Base-by-base conservation (phyloP, 2,888 invertebrate species). In the Diabrotica balteata region DNA sequence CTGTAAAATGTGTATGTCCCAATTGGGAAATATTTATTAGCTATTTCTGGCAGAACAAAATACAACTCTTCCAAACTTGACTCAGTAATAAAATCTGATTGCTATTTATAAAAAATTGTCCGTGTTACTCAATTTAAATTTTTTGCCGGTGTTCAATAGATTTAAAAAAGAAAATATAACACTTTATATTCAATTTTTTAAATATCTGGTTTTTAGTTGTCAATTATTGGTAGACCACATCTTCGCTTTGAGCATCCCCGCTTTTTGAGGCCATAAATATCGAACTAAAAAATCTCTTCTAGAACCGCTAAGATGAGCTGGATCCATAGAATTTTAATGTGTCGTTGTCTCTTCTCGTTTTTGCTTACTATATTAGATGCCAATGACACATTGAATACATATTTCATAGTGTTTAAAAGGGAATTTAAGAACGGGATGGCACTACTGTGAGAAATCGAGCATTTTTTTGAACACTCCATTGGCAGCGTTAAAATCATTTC, bases 331-430 rank as follows among this genome's bases (percentile, higher is more conserved):
- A 75, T 75, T 72, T 75, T 72, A 75, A 75, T 72, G 67, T 64
- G 49, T 61, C 61, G 66, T 68, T 70, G 73, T 72, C 73, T 71
- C 61, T 54, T 62, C 68, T 54, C 66, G 63, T 75, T 75, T 75
- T 75, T 74, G 67, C 43, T 69, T 51, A 49, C 63, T 76, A 77
- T 75, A 77, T 76, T 75, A 76, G 73, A 74, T 73, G 72, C 73
- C 66, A 53, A 60, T 67, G 60, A 72, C 75, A 73, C 78, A 75
- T 77, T 77, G 73, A 77, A 79, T 78, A 79, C 76, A 79, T 79
- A 79, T 79, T 79, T 79, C 76, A 79, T 78, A 78, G 78, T 79
- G 78, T 78, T 73, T 76, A 69, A 71, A 72, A 68, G 63, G 63
- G 51, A 64, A 71, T 71, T 67, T 59, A 32, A 63, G 61, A 67